Evolutionary conservation across 2,888 invertebrate genomes (phyloP).

Genomic region (Drosophila yooni): DNA sequence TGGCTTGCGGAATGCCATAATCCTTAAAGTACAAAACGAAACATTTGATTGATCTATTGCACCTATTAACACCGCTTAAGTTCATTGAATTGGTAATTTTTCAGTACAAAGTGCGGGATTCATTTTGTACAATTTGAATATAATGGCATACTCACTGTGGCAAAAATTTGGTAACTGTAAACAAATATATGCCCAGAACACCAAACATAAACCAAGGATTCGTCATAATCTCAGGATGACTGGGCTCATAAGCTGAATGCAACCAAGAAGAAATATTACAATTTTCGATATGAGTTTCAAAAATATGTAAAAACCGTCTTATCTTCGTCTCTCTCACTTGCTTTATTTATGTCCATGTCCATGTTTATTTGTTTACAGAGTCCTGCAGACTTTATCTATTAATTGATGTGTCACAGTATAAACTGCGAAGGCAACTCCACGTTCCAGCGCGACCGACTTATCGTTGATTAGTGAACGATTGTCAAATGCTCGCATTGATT

Average conservation of each 20-base stretch:
- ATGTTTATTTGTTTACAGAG: conserved; percentile 16
- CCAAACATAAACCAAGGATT: conserved; percentile 63
- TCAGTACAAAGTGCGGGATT: conserved; percentile 18
- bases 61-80: background rate
- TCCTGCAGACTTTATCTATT: conserved; percentile 2
- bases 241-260: conserved; percentile 4
- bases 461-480: conserved; percentile 43
- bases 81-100: conserved; percentile 38
- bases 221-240: conserved; percentile 55
- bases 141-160: conserved; percentile 64
- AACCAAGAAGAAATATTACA: background rate
- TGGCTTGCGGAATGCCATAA: conserved; percentile 90
- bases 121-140: conserved; percentile 1
- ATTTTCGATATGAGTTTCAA: conserved; percentile 1
- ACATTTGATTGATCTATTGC: conserved; percentile 9
- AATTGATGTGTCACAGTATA: background rate
- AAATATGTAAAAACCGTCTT: background rate
- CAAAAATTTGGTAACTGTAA: conserved; percentile 58
- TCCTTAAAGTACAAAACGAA: conserved; percentile 57
- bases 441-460: conserved; percentile 44
- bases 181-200: conserved; percentile 69
- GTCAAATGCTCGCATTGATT: conserved; percentile 15
- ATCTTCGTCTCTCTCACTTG: background rate
- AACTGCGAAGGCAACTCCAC: background rate
- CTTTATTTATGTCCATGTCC: conserved; percentile 33